A percentile compares a stretch with the other conserved stretches of the same genome.
Evolutionary conservation across 2,113 vertebrate species (phyloP).

Genomic region (Apistogramma diplotaenia): DNA sequence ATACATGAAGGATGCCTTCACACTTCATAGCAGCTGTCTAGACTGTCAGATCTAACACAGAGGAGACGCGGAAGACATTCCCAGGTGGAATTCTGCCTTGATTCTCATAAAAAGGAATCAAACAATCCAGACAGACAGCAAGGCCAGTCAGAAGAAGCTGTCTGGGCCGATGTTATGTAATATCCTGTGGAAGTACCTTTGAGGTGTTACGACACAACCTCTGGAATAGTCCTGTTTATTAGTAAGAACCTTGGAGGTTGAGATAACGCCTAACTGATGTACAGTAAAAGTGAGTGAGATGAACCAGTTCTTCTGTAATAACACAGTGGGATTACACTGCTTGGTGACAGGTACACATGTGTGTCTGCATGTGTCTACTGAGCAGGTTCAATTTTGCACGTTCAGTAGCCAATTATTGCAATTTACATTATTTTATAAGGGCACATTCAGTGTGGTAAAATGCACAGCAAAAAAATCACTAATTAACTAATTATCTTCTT

Average conservation of each 20-base stretch:
- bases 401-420: not conserved
- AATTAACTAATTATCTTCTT: not conserved
- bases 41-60: not conserved
- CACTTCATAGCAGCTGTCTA: not conserved
- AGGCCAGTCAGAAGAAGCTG: not conserved
- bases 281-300: not conserved
- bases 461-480: not conserved
- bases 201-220: not conserved
- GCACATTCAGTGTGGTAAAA: not conserved
- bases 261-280: not conserved
- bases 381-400: not conserved
- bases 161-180: not conserved
- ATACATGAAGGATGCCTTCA: not conserved
- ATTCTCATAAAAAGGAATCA: not conserved
- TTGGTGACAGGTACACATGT: not conserved
- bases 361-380: not conserved
- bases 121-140: conserved; percentile 1
- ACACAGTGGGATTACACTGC: not conserved
- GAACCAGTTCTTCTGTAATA: not conserved
- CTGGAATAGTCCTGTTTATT: not conserved
- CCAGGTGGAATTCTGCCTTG: not conserved
- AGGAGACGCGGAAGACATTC: not conserved
- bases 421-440: not conserved
- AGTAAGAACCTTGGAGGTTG: too few species aligned
- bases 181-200: not conserved